Conservation (phyloP, 2,797 vertebrate genomes). For the Lacerta agilis region DNA sequence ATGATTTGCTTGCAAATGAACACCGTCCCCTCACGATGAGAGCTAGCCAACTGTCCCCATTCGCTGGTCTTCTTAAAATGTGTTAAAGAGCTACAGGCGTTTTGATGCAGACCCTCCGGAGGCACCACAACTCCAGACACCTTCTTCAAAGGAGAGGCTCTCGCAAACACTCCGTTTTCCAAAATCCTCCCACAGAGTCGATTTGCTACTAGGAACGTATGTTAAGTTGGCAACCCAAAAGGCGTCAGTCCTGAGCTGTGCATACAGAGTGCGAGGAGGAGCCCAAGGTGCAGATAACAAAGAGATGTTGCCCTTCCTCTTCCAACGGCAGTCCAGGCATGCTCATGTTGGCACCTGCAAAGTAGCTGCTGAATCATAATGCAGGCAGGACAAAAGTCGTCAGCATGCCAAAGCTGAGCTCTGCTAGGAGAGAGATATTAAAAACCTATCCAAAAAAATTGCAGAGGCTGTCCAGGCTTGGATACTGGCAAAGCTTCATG, state of each 20-base stretch:
- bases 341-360: constrained; percentile 51
- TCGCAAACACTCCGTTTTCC: constrained; percentile 55
- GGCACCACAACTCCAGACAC: constrained; percentile 50
- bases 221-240: constrained; percentile 66
- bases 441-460: constrained; percentile 26
- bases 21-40: constrained; percentile 51
- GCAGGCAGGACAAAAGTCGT: constrained; percentile 7
- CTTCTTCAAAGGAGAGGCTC: constrained; percentile 52
- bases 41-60: constrained; percentile 10
- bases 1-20: constrained; percentile 61
- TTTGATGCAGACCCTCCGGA: constrained; percentile 28
- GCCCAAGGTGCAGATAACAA: constrained; percentile 46
- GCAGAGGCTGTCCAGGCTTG: constrained; percentile 45
- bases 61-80: constrained; percentile 43
- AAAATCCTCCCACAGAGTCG: constrained; percentile 53
- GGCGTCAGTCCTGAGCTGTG: constrained; percentile 31
- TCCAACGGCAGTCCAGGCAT: constrained; percentile 7
- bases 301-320: constrained; percentile 9
- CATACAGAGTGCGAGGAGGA: constrained; percentile 53
- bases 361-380: constrained; percentile 22
- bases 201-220: constrained; percentile 57
- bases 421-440: constrained; percentile 25
- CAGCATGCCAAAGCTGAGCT: constrained; percentile 40
- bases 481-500: constrained; percentile 31
- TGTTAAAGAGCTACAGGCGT: constrained; percentile 50